Base-by-base conservation (phyloP, 2,888 invertebrate species). In the Eristalinus aeneus region DNA sequence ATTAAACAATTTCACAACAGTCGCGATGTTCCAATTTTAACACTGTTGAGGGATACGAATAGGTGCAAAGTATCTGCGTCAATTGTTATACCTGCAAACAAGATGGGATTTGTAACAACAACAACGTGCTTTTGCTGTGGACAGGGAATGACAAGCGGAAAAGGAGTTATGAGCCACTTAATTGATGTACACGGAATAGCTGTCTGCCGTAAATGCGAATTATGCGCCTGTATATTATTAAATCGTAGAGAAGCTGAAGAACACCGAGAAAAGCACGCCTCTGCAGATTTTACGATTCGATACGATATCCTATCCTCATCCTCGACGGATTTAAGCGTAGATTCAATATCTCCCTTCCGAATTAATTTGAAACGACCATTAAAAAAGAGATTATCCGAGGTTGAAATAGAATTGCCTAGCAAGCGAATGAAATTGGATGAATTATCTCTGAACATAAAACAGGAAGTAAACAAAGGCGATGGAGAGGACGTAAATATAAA, bases 11-110 rank as follows among this genome's bases (percentile, higher is more conserved):
- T 74, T 16, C 86, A 86, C 56, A 86, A 82, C 16, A 31, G 65
- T n/a, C 34, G 86, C 27, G 81, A 81, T 53, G 86, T 86, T 36
- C 86, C 81, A 1, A 74, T 86, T 1, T 32, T 86, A 32, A 65
- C 20, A 9, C 2, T 81, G 5, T 74, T 12, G 46, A 69, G 81
- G 9, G 61, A 78, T 27, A 77, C 20, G 36, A 16, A 0, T 0
- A 56, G 61, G 12, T 58, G 65, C 11, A 77, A 61, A 58, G 74
- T 4, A 0, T 82, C 77, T 6, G 8, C 77, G 16, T 3, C 77
- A 8, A 53, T 86, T 10, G 61, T 82, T 61, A 65, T 82, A 31
- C 56, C 74, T 4, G 22, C 65, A 27, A 74, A 61, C 4, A 82
- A 61, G n/a, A 16, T 16, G 10, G 9, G 10, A 1, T 78, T 81